These are phyloP conservation scores for Caenorhabditis zanzibari DNA, from an alignment of 2,888 invertebrate genomes.

Conservation along the genomic window DNA sequence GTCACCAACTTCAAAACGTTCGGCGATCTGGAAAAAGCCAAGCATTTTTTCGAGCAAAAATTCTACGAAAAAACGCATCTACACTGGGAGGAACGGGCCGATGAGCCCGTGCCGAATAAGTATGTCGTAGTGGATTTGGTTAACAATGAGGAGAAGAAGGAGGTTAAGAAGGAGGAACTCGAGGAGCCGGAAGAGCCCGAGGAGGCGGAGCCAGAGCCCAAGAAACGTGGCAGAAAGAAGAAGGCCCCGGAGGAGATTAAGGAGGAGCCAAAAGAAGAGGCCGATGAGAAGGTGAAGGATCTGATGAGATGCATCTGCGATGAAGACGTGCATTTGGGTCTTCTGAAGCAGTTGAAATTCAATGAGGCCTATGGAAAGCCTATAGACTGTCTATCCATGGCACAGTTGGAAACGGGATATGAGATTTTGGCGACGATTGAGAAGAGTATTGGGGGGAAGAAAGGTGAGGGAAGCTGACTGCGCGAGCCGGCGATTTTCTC, in stretches of 20 bases:
- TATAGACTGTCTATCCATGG: constrained; percentile 53
- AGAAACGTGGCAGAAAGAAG: constrained; percentile 31
- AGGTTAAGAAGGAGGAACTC: constrained; percentile 37
- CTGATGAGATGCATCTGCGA: constrained; percentile 63
- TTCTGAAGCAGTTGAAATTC: constrained; percentile 62
- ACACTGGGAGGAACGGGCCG: constrained; percentile 50
- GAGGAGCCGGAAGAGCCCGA: constrained; percentile 17
- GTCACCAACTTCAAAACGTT: constrained; percentile 55
- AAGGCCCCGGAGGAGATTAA: not conserved
- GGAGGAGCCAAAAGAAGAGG: not conserved
- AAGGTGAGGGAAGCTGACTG: constrained; percentile 6
- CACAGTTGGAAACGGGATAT: constrained; percentile 52
- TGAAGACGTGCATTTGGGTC: constrained; percentile 61
- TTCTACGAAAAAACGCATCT: constrained; percentile 57
- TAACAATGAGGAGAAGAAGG: not conserved
- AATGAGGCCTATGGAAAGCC: constrained; percentile 64
- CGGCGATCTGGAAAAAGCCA: constrained; percentile 28
- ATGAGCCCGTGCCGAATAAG: constrained; percentile 52
- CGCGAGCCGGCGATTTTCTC: no score
- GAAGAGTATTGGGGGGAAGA: constrained; percentile 24
- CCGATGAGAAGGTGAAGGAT: constrained; percentile 39
- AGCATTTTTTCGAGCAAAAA: constrained; percentile 49
- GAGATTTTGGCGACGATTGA: constrained; percentile 58
- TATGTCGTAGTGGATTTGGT: constrained; percentile 61
- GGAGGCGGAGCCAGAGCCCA: constrained; percentile 21